Conservation (phyloP, 2,797 vertebrate species). For the Pipistrellus nathusii region DNA sequence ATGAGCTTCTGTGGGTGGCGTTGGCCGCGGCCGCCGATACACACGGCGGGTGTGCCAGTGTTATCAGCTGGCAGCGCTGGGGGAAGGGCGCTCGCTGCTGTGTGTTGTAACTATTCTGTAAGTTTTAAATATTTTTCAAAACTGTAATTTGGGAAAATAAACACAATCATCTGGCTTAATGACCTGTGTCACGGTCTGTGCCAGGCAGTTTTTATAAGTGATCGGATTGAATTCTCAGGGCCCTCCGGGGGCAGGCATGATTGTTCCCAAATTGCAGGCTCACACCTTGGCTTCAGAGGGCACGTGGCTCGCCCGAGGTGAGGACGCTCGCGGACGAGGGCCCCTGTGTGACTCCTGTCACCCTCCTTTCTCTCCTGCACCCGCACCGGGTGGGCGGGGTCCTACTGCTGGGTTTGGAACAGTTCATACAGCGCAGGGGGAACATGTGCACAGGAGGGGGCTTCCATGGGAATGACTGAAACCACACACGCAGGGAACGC, state of each 20-base stretch:
- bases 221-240: background rate
- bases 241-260: accelerated
- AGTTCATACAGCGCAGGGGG: too few species aligned
- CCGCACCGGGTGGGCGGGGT: background rate
- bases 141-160: background rate
- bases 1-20: accelerated
- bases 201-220: background rate
- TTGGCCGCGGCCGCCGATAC: accelerated
- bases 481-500: accelerated
- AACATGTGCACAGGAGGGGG: accelerated
- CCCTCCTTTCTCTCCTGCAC: background rate
- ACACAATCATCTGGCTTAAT: background rate
- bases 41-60: accelerated
- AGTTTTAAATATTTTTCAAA: background rate
- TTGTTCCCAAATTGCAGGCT: too few species aligned
- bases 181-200: background rate
- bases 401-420: background rate
- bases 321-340: accelerated
- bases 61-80: accelerated
- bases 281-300: too few species aligned
- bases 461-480: accelerated
- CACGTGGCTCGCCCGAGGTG: too few species aligned
- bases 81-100: too few species aligned
- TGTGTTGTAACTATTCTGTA: too few species aligned
- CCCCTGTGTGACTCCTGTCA: background rate